A percentile compares a stretch with the other conserved stretches of the same genome.
phyloP scores from a whole-genome alignment of 2,888 invertebrate species.

The Drosophila pegasa region DNA sequence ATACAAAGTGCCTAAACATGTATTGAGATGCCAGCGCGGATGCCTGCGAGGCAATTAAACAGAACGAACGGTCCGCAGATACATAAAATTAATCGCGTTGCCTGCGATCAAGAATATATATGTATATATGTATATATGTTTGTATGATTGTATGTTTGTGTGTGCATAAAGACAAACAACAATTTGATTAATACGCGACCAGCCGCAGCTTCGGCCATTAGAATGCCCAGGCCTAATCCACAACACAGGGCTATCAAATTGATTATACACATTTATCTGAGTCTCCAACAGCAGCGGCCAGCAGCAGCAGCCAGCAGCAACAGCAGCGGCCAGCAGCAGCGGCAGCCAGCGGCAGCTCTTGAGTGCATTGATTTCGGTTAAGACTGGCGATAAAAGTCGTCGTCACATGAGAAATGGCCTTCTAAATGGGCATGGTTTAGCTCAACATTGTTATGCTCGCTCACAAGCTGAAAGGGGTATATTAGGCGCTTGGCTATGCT shows the following conservation, averaged over 20 bases:
- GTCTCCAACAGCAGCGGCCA: conserved; percentile 17
- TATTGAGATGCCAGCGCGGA: conserved; percentile 72
- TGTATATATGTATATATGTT: neutral
- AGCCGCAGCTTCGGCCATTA: conserved; percentile 47
- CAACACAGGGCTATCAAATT: conserved; percentile 73
- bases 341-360: conserved; percentile 24
- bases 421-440: conserved; percentile 49
- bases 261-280: conserved; percentile 80
- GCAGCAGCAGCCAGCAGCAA: conserved; percentile 17
- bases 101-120: conserved; percentile 41
- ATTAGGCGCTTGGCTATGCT: neutral
- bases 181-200: conserved; percentile 72
- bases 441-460: conserved; percentile 2
- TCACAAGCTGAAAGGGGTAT: neutral
- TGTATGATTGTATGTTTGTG: neutral
- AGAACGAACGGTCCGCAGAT: conserved; percentile 56
- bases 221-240: conserved; percentile 50
- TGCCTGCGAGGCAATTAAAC: conserved; percentile 72
- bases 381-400: conserved; percentile 69
- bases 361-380: conserved; percentile 74
- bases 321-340: conserved; percentile 8
- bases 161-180: conserved; percentile 56
- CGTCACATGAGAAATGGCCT: conserved; percentile 59
- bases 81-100: conserved; percentile 72
- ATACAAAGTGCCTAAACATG: conserved; percentile 78